Conservation (phyloP, 2,888 invertebrate genomes). For the Temnothorax ravouxi region DNA sequence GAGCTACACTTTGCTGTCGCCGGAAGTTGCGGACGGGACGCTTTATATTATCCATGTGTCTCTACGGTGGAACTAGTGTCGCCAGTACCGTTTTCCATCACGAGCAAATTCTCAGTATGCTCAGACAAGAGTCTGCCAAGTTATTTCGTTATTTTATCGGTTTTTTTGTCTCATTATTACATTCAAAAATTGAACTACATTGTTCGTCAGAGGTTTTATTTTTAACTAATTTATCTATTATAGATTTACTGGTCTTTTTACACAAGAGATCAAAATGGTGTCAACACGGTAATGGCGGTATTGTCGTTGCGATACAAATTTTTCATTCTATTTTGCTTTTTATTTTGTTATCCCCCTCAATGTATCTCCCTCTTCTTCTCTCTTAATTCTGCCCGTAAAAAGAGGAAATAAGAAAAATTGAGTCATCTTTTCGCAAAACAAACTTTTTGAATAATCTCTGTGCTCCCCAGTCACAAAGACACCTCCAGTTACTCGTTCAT, state of each 20-base stretch:
- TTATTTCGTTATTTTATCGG: constrained; percentile 12
- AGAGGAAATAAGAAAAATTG: neutral
- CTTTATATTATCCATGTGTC: constrained; percentile 69
- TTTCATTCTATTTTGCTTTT: neutral
- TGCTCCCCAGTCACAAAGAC: constrained; percentile 38
- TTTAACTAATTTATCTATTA: constrained; percentile 14
- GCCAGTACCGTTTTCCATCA: constrained; percentile 47
- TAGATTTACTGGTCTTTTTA: neutral
- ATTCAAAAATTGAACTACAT: neutral
- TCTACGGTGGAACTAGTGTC: constrained; percentile 55
- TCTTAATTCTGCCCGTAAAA: neutral
- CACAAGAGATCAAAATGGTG: neutral
- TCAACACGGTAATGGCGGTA: neutral
- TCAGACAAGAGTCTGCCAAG: constrained; percentile 6
- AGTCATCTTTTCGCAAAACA: constrained; percentile 20
- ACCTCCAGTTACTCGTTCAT: constrained; percentile 11
- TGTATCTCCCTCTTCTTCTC: neutral
- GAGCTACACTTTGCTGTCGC: constrained; percentile 21
- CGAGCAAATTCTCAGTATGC: constrained; percentile 17
- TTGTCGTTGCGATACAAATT: constrained; percentile 1
- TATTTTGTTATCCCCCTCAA: neutral
- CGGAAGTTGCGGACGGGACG: constrained; percentile 54
- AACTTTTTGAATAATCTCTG: constrained; percentile 42
- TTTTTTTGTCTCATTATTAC: constrained; percentile 7
- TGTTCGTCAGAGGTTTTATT: neutral